Conservation (phyloP, 2,888 invertebrate species). For the Orthonevra nobilis region DNA sequence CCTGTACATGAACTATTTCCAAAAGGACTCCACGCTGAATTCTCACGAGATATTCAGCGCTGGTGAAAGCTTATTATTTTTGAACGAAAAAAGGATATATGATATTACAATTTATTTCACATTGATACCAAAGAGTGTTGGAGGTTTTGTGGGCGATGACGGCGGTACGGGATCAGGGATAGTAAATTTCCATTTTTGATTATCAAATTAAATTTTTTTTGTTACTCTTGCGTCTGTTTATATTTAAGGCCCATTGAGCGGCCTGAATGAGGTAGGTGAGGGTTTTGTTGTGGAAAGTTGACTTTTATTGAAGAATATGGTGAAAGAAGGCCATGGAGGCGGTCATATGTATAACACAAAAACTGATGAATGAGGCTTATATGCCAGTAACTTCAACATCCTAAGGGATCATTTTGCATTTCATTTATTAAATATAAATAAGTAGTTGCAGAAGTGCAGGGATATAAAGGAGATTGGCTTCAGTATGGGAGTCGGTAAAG, state of each 20-base stretch:
- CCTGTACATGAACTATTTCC: background rate
- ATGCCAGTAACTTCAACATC: slow-evolving; percentile 11
- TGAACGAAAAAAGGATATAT: slow-evolving; percentile 51
- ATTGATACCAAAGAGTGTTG: slow-evolving; percentile 34
- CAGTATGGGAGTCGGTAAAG: slow-evolving; percentile 32
- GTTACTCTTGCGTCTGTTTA: slow-evolving; percentile 16
- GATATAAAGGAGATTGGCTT: slow-evolving; percentile 13
- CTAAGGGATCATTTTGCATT: slow-evolving; percentile 34
- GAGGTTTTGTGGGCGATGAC: no score
- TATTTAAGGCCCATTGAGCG: slow-evolving; percentile 34
- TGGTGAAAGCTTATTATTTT: slow-evolving; percentile 46
- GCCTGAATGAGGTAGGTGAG: background rate
- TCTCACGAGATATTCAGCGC: slow-evolving; percentile 11
- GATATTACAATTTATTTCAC: slow-evolving; percentile 56
- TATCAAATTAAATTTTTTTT: slow-evolving; percentile 61
- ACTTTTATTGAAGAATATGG: slow-evolving; percentile 48
- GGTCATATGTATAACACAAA: no score
- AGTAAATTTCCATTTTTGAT: slow-evolving; percentile 75
- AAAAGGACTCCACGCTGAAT: slow-evolving; percentile 42
- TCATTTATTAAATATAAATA: slow-evolving; percentile 51
- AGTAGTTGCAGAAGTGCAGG: slow-evolving; percentile 8
- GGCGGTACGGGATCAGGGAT: slow-evolving; percentile 28
- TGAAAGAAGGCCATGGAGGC: no score
- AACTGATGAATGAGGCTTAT: slow-evolving; percentile 14
- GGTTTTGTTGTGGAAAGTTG: slow-evolving; percentile 14